These are phyloP conservation scores for Arenaria interpres DNA, from an alignment of 2,113 vertebrate genomes.

Conservation along the genomic window DNA sequence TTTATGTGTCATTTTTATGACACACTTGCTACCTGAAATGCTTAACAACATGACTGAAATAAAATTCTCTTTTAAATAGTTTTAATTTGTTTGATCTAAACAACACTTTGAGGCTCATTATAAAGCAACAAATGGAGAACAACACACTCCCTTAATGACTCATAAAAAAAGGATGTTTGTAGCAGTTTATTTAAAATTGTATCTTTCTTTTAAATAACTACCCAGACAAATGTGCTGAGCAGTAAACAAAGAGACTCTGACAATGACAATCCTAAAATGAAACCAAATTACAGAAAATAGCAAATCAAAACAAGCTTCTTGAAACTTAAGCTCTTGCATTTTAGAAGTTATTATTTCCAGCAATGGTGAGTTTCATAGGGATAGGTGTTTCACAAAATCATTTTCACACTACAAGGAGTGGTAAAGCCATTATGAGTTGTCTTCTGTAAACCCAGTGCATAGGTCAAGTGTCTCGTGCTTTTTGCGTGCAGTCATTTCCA, in stretches of 20 bases:
- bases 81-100: constrained; percentile 24
- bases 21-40: neutral
- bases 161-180: neutral
- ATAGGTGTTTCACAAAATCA: neutral
- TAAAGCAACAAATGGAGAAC: neutral
- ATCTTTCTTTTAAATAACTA: neutral
- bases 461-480: neutral
- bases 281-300: neutral
- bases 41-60: neutral
- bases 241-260: neutral
- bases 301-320: neutral
- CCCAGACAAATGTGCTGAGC: neutral
- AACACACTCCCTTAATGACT: neutral
- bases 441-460: neutral
- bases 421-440: neutral
- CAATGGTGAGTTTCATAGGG: accelerated
- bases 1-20: neutral
- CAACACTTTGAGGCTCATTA: neutral
- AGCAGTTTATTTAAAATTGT: neutral
- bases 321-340: neutral
- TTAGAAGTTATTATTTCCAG: neutral
- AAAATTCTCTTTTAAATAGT: neutral
- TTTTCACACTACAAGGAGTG: neutral
- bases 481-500: neutral
- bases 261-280: neutral